Evolutionary conservation across 64 coral and sea anemone species (phyloP).

Genomic region (Hydrozoanthus tunicans): DNA sequence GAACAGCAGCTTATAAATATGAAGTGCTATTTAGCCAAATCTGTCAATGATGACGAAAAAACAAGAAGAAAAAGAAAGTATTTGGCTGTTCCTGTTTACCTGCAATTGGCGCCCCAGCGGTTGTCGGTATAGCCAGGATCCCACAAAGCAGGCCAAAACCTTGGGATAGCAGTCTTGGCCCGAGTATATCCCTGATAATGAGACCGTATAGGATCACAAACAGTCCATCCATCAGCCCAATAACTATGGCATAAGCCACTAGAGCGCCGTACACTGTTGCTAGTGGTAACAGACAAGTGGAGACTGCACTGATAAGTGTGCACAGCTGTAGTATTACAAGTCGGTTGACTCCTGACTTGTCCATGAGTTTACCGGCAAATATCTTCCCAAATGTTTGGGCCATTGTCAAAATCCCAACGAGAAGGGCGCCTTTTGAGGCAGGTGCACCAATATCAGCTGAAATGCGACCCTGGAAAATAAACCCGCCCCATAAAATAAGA

Average conservation of each 20-base stretch:
- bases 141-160: constrained; percentile 68
- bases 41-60: no score
- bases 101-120: constrained; percentile 77
- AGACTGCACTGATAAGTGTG: not conserved
- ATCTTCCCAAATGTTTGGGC: constrained; percentile 44
- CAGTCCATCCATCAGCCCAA: constrained; percentile 40
- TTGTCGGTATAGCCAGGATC: constrained; percentile 72
- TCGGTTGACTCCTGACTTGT: constrained; percentile 7
- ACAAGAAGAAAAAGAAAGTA: no score
- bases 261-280: constrained; percentile 34
- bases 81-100: constrained; percentile 14
- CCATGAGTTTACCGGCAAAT: constrained; percentile 25
- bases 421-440: constrained; percentile 32
- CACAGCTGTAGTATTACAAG: not conserved
- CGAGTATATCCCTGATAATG: constrained; percentile 84
- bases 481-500: not conserved
- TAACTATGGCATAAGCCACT: constrained; percentile 29
- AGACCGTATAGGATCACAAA: constrained; percentile 65
- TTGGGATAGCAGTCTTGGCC: constrained; percentile 72
- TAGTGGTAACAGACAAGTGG: constrained; percentile 34
- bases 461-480: constrained; percentile 34
- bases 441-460: constrained; percentile 2
- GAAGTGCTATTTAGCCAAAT: no score
- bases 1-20: no score
- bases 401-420: constrained; percentile 47